Evolutionary conservation across 2,113 vertebrate genomes (phyloP).

Genomic region (Euleptes europaea): DNA sequence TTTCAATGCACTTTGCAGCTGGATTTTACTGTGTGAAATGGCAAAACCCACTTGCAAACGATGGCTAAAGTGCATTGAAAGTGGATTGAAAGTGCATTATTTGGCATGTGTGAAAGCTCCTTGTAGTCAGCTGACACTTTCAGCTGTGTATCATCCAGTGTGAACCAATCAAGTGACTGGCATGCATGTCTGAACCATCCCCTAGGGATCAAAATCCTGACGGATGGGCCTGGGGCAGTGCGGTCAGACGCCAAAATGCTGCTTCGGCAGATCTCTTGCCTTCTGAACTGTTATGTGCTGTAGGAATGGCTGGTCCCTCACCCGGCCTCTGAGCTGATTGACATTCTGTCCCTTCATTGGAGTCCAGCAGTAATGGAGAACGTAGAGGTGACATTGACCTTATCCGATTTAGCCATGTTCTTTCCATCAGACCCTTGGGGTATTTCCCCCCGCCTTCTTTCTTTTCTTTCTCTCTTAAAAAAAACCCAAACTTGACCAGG

Average conservation of each 20-base stretch:
- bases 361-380: not conserved
- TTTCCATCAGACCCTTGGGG: not conserved
- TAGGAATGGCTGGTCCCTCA: not conserved
- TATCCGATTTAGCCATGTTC: not conserved
- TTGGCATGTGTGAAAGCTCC: too few species aligned
- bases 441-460: not conserved
- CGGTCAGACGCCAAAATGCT: not conserved
- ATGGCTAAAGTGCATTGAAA: too few species aligned
- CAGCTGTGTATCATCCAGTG: not conserved
- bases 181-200: not conserved
- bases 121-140: not conserved
- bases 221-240: not conserved
- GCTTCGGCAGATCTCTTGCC: not conserved
- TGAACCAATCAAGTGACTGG: not conserved
- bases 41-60: too few species aligned
- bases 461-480: slow-evolving; percentile 3
- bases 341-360: not conserved
- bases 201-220: not conserved
- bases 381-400: accelerated
- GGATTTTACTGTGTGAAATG: too few species aligned
- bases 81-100: too few species aligned
- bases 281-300: not conserved
- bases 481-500: slow-evolving; percentile 30
- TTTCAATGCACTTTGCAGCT: too few species aligned
- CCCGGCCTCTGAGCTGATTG: not conserved